phyloP scores from a whole-genome alignment of 1,140 invertebrate species.

The Papilio xuthus region DNA sequence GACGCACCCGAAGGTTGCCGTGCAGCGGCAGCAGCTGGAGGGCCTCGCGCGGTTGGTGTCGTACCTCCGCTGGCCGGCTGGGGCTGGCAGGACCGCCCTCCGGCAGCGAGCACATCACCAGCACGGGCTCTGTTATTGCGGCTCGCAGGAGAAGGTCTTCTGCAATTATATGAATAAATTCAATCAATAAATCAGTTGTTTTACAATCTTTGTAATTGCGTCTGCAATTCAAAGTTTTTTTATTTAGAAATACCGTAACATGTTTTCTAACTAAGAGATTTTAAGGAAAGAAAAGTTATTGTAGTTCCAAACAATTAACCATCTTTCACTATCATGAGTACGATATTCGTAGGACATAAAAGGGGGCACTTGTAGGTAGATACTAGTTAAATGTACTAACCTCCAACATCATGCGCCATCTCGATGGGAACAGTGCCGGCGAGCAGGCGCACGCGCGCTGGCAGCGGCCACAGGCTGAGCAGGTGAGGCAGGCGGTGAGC shows the following conservation, averaged over 20 bases:
- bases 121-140: constrained; percentile 76
- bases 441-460: constrained; percentile 79
- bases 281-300: too few relatives aligned
- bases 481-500: constrained; percentile 71
- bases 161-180: constrained; percentile 55
- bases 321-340: too few relatives aligned
- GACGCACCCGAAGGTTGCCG: constrained; percentile 78
- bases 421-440: constrained; percentile 82
- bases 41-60: constrained; percentile 69
- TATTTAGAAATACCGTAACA: background rate
- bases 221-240: constrained; percentile 29
- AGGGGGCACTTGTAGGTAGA: too few relatives aligned
- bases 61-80: constrained; percentile 70
- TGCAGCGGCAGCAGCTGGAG: constrained; percentile 79
- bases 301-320: too few relatives aligned
- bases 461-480: constrained; percentile 79
- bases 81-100: constrained; percentile 72
- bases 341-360: too few relatives aligned
- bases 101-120: constrained; percentile 78
- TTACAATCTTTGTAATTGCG: too few relatives aligned
- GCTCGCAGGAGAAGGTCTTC: constrained; percentile 78
- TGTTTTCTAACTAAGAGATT: too few relatives aligned
- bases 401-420: constrained; percentile 82
- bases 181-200: constrained; percentile 2
- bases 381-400: constrained; percentile 50